Evolutionary conservation across 2,797 vertebrate species (phyloP).

Genomic region (Acanthurus tractus): DNA sequence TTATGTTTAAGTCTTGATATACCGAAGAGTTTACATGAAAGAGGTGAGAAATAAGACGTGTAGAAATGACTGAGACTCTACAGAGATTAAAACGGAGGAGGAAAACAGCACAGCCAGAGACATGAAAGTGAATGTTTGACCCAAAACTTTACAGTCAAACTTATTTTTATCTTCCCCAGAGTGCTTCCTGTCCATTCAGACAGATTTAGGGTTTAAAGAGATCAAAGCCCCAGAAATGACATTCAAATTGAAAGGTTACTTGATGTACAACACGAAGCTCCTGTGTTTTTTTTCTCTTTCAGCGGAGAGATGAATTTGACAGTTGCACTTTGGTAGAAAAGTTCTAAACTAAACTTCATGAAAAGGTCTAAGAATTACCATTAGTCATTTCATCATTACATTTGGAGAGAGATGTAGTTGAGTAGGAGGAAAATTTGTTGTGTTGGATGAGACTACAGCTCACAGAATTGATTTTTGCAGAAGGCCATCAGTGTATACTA

Average conservation of each 20-base stretch:
- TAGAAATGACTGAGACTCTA: background rate
- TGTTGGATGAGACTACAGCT: constrained; percentile 8
- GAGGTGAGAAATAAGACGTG: background rate
- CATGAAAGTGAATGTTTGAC: background rate
- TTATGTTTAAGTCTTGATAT: background rate
- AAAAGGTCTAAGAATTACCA: background rate
- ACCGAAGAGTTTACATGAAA: background rate
- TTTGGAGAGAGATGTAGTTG: background rate
- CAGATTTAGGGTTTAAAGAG: constrained; percentile 18
- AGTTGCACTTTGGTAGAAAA: constrained; percentile 5
- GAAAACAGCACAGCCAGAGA: background rate
- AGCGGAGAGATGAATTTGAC: constrained; percentile 3
- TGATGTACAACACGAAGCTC: constrained; percentile 2
- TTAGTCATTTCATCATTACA: background rate
- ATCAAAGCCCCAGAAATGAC: background rate
- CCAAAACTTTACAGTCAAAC: background rate
- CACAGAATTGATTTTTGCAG: constrained; percentile 10
- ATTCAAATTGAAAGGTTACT: constrained; percentile 17
- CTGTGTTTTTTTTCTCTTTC: background rate
- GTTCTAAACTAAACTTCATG: background rate
- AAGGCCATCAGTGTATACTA: constrained; percentile 24
- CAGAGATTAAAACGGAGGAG: background rate
- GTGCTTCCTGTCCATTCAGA: constrained; percentile 2
- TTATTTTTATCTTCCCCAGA: constrained; percentile 4
- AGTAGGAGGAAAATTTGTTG: background rate